Evolutionary conservation across 35 echinoderm and acorn worm genomes (phyloP), one percentile per base, ranked within the genome.

Genomic region (Hemicentrotus pulcherrimus): DNA sequence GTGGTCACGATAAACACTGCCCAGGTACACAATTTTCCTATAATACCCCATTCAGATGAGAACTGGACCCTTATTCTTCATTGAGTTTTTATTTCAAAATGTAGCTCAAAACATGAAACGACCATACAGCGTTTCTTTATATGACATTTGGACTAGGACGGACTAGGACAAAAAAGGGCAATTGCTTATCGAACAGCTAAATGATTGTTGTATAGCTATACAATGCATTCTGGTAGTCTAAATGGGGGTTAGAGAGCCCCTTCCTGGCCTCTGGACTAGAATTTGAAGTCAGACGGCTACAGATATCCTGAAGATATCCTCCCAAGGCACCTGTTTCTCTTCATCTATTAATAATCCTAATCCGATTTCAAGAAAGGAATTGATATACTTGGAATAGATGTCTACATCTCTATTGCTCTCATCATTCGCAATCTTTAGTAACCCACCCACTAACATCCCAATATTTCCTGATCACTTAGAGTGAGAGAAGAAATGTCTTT

Each of bases 281-380:
- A 78, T 78, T 78, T 78, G 65, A 78, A 78, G 65, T 78, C 28
- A 78, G 22, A 78, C 19, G 5, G n/a, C n/a, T n/a, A n/a, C n/a
- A n/a, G 65, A 22, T n/a, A 78, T n/a, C 65, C 4, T n/a, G n/a
- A 78, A 78, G 0, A 78, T 78, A 78, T 78, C 28, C 65, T n/a
- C 65, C 28, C 18, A 7, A 5, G 65, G 65, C 65, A 78, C 65
- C 65, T 78, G 65, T 78, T 78, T 78, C 65, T 78, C 22, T 78
- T 78, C 65, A 78, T 78, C 65, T 78, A 78, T 78, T 78, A 78
- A 78, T 78, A 78, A 78, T 78, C 65, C 65, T 78, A 78, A 78
- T n/a, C 65, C 65, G n/a, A 78, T 78, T 78, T 78, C 22, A 78
- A 78, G 65, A 78, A 41, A 78, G 65, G 65, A 78, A 78, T 78